These are phyloP conservation scores for Sylvia atricapilla DNA, from an alignment of 2,113 vertebrate species.

Conservation along the genomic window DNA sequence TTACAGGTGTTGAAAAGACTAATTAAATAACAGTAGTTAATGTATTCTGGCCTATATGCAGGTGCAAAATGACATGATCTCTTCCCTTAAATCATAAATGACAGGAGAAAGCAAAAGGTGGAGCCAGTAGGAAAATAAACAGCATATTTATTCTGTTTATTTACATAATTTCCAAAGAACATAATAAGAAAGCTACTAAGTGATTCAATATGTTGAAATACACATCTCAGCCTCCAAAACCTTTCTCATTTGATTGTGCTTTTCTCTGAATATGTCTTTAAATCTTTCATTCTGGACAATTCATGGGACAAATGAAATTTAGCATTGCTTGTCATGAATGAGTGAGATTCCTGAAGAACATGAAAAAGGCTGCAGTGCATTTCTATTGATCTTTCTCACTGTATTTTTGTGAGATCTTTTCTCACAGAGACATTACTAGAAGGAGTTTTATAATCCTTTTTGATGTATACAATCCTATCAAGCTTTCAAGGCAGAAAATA, in stretches of 20 bases:
- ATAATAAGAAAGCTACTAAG: not conserved
- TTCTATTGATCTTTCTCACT: not conserved
- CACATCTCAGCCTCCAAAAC: not conserved
- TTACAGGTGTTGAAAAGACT: not conserved
- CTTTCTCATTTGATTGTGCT: not conserved
- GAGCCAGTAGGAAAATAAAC: not conserved
- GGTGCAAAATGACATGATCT: not conserved
- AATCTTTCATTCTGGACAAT: not conserved
- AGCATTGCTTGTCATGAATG: not conserved
- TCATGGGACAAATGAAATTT: not conserved
- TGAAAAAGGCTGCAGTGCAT: not conserved
- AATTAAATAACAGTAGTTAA: not conserved
- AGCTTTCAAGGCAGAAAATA: conserved; percentile 4
- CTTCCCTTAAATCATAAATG: not conserved
- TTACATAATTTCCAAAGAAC: not conserved
- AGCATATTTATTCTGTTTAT: not conserved
- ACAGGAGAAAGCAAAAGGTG: not conserved
- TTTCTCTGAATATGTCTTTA: not conserved
- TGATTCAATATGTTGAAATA: not conserved
- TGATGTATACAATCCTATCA: not conserved
- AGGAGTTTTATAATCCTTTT: conserved; percentile 22
- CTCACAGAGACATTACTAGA: not conserved
- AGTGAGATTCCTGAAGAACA: not conserved
- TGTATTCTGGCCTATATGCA: not conserved
- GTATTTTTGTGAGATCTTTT: not conserved